These are phyloP conservation scores for Lepisosteus oculatus DNA, from an alignment of 2,113 vertebrate species.

Conservation along the genomic window DNA sequence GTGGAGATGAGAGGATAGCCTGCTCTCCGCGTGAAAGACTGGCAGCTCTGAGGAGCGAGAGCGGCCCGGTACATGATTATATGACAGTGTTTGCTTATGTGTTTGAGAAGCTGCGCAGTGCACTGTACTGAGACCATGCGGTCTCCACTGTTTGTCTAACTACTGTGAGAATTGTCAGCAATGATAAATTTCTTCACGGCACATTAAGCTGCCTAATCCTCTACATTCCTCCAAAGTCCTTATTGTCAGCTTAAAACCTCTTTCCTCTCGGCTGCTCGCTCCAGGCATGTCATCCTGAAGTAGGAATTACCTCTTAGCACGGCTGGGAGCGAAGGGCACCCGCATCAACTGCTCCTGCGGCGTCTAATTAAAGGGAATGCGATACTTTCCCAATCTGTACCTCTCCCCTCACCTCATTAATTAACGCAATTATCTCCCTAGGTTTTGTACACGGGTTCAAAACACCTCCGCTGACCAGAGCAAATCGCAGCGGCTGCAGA, in stretches of 20 bases:
- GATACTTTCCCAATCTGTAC: not conserved
- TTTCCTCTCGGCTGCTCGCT: slow-evolving; percentile 2
- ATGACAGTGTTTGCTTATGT: slow-evolving; percentile 51
- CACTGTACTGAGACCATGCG: slow-evolving; percentile 51
- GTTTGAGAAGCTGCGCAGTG: slow-evolving; percentile 46
- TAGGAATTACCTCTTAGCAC: not conserved
- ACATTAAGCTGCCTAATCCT: slow-evolving; percentile 64
- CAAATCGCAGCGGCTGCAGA: not conserved
- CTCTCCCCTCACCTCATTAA: not conserved
- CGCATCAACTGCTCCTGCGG: not conserved
- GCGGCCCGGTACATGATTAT: not conserved
- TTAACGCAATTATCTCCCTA: not conserved
- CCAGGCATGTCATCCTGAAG: not conserved
- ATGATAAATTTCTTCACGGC: slow-evolving; percentile 63
- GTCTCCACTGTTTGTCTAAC: slow-evolving; percentile 69
- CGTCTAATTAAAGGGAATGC: not conserved
- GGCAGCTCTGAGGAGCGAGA: not conserved
- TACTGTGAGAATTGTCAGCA: slow-evolving; percentile 67
- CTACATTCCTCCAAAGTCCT: slow-evolving; percentile 53
- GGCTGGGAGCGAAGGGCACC: not conserved
- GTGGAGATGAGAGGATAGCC: not conserved
- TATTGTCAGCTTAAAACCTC: slow-evolving; percentile 26
- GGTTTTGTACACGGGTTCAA: not conserved
- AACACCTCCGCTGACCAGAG: not conserved
- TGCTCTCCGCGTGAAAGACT: not conserved